phyloP scores from a whole-genome alignment of 1,140 invertebrate genomes.

The Semibalanus balanoides region DNA sequence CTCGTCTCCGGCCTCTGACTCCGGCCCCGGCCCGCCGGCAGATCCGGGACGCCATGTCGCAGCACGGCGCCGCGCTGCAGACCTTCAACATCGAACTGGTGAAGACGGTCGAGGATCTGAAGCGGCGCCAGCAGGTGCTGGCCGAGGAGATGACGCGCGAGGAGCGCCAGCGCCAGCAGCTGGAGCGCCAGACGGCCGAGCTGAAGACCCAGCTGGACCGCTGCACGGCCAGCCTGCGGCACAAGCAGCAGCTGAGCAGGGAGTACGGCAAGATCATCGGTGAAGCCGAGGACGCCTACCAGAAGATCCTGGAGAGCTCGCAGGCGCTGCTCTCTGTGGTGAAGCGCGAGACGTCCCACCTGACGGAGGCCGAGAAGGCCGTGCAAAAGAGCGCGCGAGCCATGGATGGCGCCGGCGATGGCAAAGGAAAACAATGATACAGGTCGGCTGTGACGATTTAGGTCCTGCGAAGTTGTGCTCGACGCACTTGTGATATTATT shows the following conservation, averaged over 20 bases:
- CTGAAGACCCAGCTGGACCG: conserved; percentile 1
- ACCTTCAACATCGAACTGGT: conserved; percentile 16
- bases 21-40: neutral
- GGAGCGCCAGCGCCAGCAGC: neutral
- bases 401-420: neutral
- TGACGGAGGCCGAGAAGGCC: neutral
- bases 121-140: conserved; percentile 10
- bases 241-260: conserved; percentile 7
- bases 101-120: conserved; percentile 14
- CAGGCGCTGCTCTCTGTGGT: conserved; percentile 12
- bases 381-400: neutral
- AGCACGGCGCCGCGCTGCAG: conserved; percentile 14
- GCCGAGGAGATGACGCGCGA: conserved; percentile 9
- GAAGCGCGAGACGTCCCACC: conserved; percentile 6
- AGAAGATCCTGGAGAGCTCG: conserved; percentile 13
- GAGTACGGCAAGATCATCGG: conserved; percentile 10
- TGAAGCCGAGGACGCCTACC: conserved; percentile 12
- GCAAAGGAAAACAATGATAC: neutral
- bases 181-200: neutral
- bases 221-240: conserved; percentile 6
- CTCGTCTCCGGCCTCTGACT: neutral
- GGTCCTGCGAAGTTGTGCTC: too few species aligned
- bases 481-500: too few species aligned
- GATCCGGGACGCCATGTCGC: conserved; percentile 2
- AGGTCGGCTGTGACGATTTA: too few species aligned